A percentile compares a stretch with the other conserved stretches of the same genome.
These are phyloP conservation scores for Anguilla marmorata DNA, from an alignment of 2,797 vertebrate species.

Conservation along the genomic window DNA sequence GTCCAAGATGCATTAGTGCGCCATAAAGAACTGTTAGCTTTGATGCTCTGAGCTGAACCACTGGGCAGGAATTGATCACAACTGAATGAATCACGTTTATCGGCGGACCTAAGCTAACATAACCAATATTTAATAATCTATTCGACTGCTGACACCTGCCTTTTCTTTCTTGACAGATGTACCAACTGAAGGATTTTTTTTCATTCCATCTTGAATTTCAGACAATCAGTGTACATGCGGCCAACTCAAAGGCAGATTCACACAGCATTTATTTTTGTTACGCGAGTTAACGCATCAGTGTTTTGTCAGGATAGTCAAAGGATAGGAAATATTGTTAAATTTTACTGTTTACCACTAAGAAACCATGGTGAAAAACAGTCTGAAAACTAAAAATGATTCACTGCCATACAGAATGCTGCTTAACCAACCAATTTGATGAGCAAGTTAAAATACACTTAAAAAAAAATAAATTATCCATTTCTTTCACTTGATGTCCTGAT, in stretches of 20 bases:
- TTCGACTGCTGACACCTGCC: background rate
- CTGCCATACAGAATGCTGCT: slow-evolving; percentile 38
- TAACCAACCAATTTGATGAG: slow-evolving; percentile 32
- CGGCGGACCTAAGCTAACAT: background rate
- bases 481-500: background rate
- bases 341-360: background rate
- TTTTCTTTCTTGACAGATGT: background rate
- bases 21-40: background rate
- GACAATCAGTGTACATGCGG: background rate
- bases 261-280: background rate
- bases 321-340: background rate
- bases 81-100: slow-evolving; percentile 48
- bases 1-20: background rate
- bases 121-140: slow-evolving; percentile 11
- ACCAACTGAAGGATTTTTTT: background rate
- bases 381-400: slow-evolving; percentile 31
- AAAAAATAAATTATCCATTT: background rate
- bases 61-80: slow-evolving; percentile 51
- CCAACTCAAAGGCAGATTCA: background rate
- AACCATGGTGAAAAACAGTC: background rate
- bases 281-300: background rate
- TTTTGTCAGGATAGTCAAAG: background rate
- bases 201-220: background rate
- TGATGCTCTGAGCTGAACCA: background rate
- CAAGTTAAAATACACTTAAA: slow-evolving; percentile 26